Percentiles rank a stretch among this genome's conserved stretches.
Evolutionary conservation across 2,797 vertebrate genomes (phyloP).

Genomic region (Eospalax fontanierii): DNA sequence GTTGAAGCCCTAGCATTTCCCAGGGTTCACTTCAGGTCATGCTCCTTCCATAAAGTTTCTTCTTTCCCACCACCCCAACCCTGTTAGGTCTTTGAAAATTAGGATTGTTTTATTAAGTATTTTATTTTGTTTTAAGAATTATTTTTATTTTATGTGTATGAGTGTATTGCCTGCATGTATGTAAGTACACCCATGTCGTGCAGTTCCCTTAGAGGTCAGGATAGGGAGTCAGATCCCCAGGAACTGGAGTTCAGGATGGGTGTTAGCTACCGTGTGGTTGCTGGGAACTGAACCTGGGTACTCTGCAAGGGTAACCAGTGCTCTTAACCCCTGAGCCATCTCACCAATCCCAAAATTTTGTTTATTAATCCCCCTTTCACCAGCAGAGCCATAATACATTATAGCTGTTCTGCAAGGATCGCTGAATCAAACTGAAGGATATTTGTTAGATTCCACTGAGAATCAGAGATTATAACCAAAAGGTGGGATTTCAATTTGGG

Average conservation of each 20-base stretch:
- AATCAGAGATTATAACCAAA: conserved; percentile 26
- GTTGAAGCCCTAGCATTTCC: background rate
- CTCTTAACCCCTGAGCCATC: background rate
- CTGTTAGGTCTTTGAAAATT: background rate
- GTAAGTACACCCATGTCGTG: background rate
- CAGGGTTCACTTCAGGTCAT: background rate
- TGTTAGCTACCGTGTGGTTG: no score
- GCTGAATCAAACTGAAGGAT: background rate
- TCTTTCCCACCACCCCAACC: rapidly evolving
- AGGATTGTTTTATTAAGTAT: background rate
- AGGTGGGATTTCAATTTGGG: conserved; percentile 23
- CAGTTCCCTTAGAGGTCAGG: background rate
- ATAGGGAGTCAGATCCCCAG: background rate
- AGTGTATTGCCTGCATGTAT: background rate
- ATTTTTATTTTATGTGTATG: background rate
- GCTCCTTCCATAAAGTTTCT: background rate
- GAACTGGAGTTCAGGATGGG: background rate
- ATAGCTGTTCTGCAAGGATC: background rate
- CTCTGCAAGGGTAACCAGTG: background rate
- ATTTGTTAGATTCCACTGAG: background rate
- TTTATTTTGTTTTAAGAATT: background rate
- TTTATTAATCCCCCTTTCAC: background rate
- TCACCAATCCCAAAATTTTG: background rate
- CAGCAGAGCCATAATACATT: background rate
- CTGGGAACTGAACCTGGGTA: background rate